Base-by-base conservation (phyloP, 2,888 invertebrate species). In the Ornithoptera alexandrae region DNA sequence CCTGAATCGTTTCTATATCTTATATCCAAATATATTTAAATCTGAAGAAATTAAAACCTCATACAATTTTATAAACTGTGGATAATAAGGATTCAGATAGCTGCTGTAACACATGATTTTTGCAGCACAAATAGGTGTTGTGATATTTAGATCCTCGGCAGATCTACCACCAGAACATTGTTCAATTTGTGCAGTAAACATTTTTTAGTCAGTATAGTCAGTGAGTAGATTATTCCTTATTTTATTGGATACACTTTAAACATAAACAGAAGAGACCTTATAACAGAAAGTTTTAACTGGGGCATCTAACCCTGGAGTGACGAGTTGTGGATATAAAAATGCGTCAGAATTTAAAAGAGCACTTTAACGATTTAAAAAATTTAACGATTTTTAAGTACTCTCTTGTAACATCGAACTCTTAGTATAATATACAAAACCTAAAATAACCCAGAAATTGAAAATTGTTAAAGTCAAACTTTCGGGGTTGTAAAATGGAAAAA, bases 401-500 rank as follows among this genome's bases (percentile, higher is more conserved):
- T 64, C 57, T 56, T 50, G 68, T 65, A 65, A 70, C 70, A 62
- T 58, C 58, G 62, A 59, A 70, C 70, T 60, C 30, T 50, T 24
- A 58, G 20, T 57, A 57, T 30, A 36, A 46, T 61, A 18, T 46
- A 65, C 50, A 60, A 56, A 63, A 63, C 42, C 67, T 39, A 67
- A 22, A 67, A 63, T 56, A 67, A 59, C n/a, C 63, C 42, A 63
- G 42, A 70, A 67, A 70, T 56, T 63, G 50, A 62, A 70, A 66
- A 62, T 62, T 62, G 66, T 58, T 70, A 64, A 68, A 70, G 66
- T 62, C 66, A 59, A 62, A 66, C 62, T 66, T 70, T 58, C 53
- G 58, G 30, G 69, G 22, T 66, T 66, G 50, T 61, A 70, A 70
- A 66, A 65, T 57, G 60, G 18, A 76, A 79, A 81, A 79, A 83